Evolutionary conservation across 2,113 vertebrate genomes (phyloP), one percentile per base, ranked within the genome.

Genomic region (Bujurquina vittata): DNA sequence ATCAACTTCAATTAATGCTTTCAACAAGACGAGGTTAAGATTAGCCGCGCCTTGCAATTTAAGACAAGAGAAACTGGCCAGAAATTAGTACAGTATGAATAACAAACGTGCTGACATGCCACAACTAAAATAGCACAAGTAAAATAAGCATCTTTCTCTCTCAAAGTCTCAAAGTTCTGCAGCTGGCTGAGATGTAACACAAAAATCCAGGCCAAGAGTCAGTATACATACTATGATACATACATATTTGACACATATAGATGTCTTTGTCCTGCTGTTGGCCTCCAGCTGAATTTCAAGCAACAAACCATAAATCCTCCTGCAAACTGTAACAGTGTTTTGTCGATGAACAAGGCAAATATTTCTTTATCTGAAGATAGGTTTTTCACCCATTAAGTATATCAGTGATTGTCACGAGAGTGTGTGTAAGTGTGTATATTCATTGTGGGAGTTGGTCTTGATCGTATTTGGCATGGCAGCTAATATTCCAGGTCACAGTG

Each of bases 401-500:
- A 40, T 60, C 57, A 61, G 5, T 55, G 20, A 22, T 77, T 56
- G 35, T 31, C 52, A 59, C 79, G 29, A 7, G 33, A 4, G 61
- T 49, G 60, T 77, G 60, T 83, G 60, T 58, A n/a, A 31, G 8
- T 56, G 75, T 75, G 79, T 81, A 54, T 83, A 23, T 88, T 88
- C 80, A 72, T 74, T 81, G 84, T 75, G 37, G 78, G 82, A 79
- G 77, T 84, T 88, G 75, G 85, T 73, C 69, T 78, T n/a, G 1
- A 87, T 88, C 77, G 59, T 37, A 83, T 83, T 80, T 84, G 86
- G 83, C 78, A 83, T 75, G 26, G 8, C 69, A 87, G 80, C 79
- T 88, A 73, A 85, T 89, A 87, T 81, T 79, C 73, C 74, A 83
- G 87, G 84, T 91, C 89, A 87, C 79, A n/a, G 82, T 10, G 61